Base-by-base conservation (phyloP, 2,113 vertebrate species). In the Laterallus jamaicensis region DNA sequence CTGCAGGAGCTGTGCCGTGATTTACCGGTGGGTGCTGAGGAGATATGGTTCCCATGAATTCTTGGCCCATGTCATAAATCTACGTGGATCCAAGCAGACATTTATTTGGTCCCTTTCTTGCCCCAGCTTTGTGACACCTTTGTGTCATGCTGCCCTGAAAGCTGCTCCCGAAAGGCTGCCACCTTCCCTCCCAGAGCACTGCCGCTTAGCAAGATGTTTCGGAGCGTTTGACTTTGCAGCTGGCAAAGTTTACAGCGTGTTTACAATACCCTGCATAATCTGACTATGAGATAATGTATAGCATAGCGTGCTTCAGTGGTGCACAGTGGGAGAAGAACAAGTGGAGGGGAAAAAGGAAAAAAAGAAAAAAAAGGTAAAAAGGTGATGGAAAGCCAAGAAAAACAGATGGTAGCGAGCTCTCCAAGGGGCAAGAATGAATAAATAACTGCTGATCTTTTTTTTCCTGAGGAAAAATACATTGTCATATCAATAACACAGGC, bases 341-440 rank as follows among this genome's bases (percentile, higher is more conserved):
- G 88, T 91, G 83, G 26, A 47, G 17, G 44, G 44, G 44, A 47
- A 47, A 47, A 47, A 47, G 21, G 49, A 44, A 47, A 77, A 86
- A 88, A 44, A 47, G 74, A 86, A 88, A 91, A 83, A 86, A 59
- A 78, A 81, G 73, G 88, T 88, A 88, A 86, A 88, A 86, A 81
- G 67, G 94, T 89, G 92, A 91, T 62, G 56, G 63, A 95, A 97
- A 97, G 95, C 95, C 92, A 96, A 97, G 88, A 94, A 95, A 97
- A 97, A 90, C 96, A 97, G 96, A 95, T 97, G 96, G 95, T 77
- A 85, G 80, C 1, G 0, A 90, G 88, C 87, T 95, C 86, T 95
- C 85, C 74, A 95, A 94, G 96, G 95, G 92, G 86, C 78, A 94
- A 93, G 86, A 93, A 96, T 88, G 88, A 96, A 96, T 94, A 97